Evolutionary conservation across 2,888 invertebrate species (phyloP), one percentile per base, ranked within the genome.

Genomic region (Acronicta alni): DNA sequence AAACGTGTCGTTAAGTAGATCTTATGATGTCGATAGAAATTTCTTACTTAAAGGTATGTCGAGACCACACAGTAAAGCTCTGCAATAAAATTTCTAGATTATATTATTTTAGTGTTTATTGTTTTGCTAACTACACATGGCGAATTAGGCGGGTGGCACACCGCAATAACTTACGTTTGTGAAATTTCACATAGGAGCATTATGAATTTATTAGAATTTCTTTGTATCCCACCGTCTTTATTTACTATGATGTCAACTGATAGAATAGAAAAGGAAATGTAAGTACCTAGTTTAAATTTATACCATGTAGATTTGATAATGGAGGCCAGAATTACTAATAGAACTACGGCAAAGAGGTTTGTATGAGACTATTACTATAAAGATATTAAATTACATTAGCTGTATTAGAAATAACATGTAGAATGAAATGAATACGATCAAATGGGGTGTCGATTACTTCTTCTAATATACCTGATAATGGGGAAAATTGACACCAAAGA

Each of bases 121-220:
- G 38, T 69, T 67, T 64, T 79, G 65, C 67, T 51, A 48, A 67
- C 75, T 47, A 57, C 71, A 79, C 66, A 30, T 6, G 6, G 51
- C 67, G 64, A 66, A 69, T 75, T 75, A 77, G 72, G 77, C 67
- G 59, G 67, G 55, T 58, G 49, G 56, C 59, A 70, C 66, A 65
- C 67, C 46, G 75, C 75, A 81, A 82, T 82, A 79, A 79, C 75
- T 75, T 79, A 79, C 67, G 73, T 62, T 57, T 72, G 65, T 57
- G 68, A 67, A 77, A 72, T 75, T 75, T 66, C 70, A 75, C 64
- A 64, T 59, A 43, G 54, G 51, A 51, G 69, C 59, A 55, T 66
- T n/a, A 72, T 71, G 67, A 75, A 79, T 76, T 79, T 78, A 76
- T 80, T 73, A 60, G 59, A 75, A 70, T 64, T 71, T 73, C 64